Evolutionary conservation across 1,140 invertebrate species (phyloP).

Genomic region (Caenorhabditis elegans): WBcel235 BX284603.4:11544001-11544500

Average conservation of each 20-base stretch:
- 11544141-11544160: constrained; percentile 40
- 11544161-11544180: constrained; percentile 48
- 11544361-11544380: constrained; percentile 12
- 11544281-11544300: constrained; percentile 34
- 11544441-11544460: not conserved
- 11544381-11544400: constrained; percentile 47
- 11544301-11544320: constrained; percentile 40
- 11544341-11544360: not conserved
- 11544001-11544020: constrained; percentile 15
- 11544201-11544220: constrained; percentile 22
- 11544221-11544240: constrained; percentile 50
- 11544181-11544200: constrained; percentile 27
- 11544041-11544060: constrained; percentile 34
- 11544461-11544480: constrained; percentile 46
- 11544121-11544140: constrained; percentile 17
- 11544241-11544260: constrained; percentile 50
- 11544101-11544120: constrained; percentile 46
- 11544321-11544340: constrained; percentile 14
- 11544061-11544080: not conserved
- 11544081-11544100: constrained; percentile 39
- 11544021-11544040: constrained; percentile 7
- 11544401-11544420: not conserved
- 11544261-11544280: constrained; percentile 43
- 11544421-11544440: constrained; percentile 45
- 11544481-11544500: constrained; percentile 34